phyloP scores from a whole-genome alignment of 2,797 vertebrate genomes.

The Periophthalmus magnuspinnatus region DNA sequence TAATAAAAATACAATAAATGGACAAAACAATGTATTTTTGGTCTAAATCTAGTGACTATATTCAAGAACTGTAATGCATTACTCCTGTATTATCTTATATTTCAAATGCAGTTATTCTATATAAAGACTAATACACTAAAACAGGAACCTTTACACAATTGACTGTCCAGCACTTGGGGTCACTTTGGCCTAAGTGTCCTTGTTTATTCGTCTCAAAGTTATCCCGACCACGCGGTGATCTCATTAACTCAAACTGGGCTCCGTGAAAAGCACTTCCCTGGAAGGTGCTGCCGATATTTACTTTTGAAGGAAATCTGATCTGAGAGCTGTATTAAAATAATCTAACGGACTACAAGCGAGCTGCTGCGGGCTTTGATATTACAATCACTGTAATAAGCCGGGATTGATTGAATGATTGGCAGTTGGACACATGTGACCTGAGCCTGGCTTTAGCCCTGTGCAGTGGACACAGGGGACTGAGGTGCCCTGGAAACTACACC shows the following conservation, averaged over 20 bases:
- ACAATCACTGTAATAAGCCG: slow-evolving; percentile 75
- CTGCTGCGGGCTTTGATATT: slow-evolving; percentile 62
- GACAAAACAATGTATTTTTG: too few relatives aligned
- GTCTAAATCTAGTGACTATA: too few relatives aligned
- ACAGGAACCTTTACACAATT: background rate
- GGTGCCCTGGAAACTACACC: slow-evolving; percentile 62
- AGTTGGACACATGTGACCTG: slow-evolving; percentile 68
- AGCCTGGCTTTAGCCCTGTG: slow-evolving; percentile 35
- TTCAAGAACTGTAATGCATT: too few relatives aligned
- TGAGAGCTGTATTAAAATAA: slow-evolving; percentile 70
- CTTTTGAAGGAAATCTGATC: slow-evolving; percentile 71
- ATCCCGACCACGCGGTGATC: slow-evolving; percentile 3
- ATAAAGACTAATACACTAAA: background rate
- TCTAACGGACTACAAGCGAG: slow-evolving; percentile 47
- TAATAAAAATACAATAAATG: too few relatives aligned
- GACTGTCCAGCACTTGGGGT: background rate
- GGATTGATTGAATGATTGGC: slow-evolving; percentile 80
- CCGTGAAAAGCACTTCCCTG: slow-evolving; percentile 41
- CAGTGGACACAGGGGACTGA: slow-evolving; percentile 56
- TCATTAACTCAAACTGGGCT: slow-evolving; percentile 21
- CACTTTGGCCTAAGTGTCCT: background rate
- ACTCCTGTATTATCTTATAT: background rate
- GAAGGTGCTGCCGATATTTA: slow-evolving; percentile 50
- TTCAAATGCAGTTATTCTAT: background rate
- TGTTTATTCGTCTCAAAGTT: slow-evolving; percentile 5